Conservation (phyloP, 2,888 invertebrate genomes). For the Idaea aversata region DNA sequence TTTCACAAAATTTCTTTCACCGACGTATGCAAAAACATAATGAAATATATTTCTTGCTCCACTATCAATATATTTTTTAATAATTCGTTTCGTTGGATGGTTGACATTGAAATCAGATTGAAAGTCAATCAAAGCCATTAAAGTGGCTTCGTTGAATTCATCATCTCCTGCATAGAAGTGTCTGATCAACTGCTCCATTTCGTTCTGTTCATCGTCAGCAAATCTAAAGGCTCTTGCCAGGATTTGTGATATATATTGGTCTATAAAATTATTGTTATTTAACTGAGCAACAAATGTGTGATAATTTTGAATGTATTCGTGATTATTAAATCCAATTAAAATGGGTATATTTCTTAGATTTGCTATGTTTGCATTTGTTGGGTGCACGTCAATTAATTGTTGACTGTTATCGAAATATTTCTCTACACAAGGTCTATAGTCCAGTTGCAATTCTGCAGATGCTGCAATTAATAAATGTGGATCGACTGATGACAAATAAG, state of each 20-base stretch:
- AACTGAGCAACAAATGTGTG: too few relatives aligned
- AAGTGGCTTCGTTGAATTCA: constrained; percentile 9
- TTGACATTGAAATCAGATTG: constrained; percentile 23
- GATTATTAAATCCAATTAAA: constrained; percentile 21
- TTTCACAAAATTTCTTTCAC: constrained; percentile 19
- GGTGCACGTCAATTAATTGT: constrained; percentile 23
- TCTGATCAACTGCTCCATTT: constrained; percentile 13
- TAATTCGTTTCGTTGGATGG: constrained; percentile 18
- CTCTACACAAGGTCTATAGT: constrained; percentile 28
- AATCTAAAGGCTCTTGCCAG: constrained; percentile 9
- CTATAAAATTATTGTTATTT: neutral
- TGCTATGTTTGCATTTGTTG: constrained; percentile 19
- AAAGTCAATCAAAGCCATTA: constrained; percentile 19
- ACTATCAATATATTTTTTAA: constrained; percentile 19
- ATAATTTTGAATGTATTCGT: constrained; percentile 10
- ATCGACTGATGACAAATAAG: constrained; percentile 28
- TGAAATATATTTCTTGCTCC: constrained; percentile 19
- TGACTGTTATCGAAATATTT: constrained; percentile 21
- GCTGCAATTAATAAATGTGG: constrained; percentile 20
- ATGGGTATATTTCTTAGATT: constrained; percentile 18
- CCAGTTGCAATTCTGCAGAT: constrained; percentile 13
- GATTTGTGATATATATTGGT: constrained; percentile 9
- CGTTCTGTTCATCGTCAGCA: constrained; percentile 3
- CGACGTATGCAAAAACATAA: constrained; percentile 25
- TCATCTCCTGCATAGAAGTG: constrained; percentile 27